Conservation (phyloP, 2,797 vertebrate species). For the Kryptopterus vitreolus region DNA sequence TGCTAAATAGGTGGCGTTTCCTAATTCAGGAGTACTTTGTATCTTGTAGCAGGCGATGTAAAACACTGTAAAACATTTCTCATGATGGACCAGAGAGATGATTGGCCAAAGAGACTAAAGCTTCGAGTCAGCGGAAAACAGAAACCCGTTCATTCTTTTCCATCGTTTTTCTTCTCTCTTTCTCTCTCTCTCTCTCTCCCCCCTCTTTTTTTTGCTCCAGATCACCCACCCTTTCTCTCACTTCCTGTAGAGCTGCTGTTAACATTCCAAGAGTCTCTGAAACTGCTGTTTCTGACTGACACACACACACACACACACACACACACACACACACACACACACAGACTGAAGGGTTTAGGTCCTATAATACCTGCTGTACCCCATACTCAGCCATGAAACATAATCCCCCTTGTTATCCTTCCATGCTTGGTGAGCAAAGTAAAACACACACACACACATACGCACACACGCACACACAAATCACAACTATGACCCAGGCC, state of each 20-base stretch:
- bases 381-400: constrained; percentile 15
- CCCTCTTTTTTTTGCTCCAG: no score
- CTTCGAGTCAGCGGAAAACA: constrained; percentile 16
- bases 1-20: neutral
- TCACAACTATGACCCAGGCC: constrained; percentile 11
- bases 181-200: neutral
- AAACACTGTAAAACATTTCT: constrained; percentile 1
- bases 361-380: constrained; percentile 25
- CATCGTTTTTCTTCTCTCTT: neutral
- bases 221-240: neutral
- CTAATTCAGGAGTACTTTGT: neutral
- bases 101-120: constrained; percentile 4
- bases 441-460: constrained; percentile 9
- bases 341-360: constrained; percentile 9
- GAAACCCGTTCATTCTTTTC: constrained; percentile 15
- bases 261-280: constrained; percentile 41
- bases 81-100: neutral
- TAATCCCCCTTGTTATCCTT: constrained; percentile 25
- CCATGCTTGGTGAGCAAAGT: constrained; percentile 20
- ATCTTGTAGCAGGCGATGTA: neutral
- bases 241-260: constrained; percentile 43
- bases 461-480: constrained; percentile 11
- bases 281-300: constrained; percentile 27
- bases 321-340: constrained; percentile 37
- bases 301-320: constrained; percentile 42